Evolutionary conservation across 2,797 vertebrate species (phyloP).

Genomic region (Crenichthys baileyi): DNA sequence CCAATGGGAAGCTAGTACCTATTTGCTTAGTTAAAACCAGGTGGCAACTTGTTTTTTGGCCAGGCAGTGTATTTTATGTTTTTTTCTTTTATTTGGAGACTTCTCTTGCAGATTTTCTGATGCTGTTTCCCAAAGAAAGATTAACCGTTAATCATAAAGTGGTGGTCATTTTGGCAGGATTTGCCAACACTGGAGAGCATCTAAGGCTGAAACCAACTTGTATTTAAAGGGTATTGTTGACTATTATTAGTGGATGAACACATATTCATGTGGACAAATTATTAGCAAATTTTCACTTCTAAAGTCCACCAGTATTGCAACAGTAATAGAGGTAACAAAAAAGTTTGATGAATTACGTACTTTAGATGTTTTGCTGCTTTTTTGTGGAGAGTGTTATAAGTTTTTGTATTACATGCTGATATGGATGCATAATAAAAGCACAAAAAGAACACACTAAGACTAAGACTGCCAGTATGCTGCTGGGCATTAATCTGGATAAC

Average conservation of each 20-base stretch:
- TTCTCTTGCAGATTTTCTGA: too few relatives aligned
- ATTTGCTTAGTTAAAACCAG: too few relatives aligned
- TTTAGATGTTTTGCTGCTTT: neutral
- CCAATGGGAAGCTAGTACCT: too few relatives aligned
- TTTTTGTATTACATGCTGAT: neutral
- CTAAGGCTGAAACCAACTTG: neutral
- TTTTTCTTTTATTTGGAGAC: too few relatives aligned
- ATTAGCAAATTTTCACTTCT: slow-evolving; percentile 5
- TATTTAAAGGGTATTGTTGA: neutral
- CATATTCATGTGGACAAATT: neutral
- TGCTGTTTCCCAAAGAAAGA: too few relatives aligned
- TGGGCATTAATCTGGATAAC: neutral
- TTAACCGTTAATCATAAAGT: too few relatives aligned
- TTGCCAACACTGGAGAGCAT: neutral
- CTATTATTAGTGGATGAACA: neutral
- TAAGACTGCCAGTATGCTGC: neutral
- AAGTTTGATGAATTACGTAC: slow-evolving; percentile 12
- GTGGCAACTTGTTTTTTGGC: too few relatives aligned
- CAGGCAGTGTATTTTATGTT: too few relatives aligned
- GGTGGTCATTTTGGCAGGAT: too few relatives aligned
- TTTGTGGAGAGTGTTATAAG: neutral
- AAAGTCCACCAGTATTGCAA: slow-evolving; percentile 4
- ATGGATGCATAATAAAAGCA: neutral
- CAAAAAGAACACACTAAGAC: neutral
- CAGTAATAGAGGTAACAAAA: neutral